Conservation (phyloP, 2,888 invertebrate genomes). For the Calliphora vomitoria region DNA sequence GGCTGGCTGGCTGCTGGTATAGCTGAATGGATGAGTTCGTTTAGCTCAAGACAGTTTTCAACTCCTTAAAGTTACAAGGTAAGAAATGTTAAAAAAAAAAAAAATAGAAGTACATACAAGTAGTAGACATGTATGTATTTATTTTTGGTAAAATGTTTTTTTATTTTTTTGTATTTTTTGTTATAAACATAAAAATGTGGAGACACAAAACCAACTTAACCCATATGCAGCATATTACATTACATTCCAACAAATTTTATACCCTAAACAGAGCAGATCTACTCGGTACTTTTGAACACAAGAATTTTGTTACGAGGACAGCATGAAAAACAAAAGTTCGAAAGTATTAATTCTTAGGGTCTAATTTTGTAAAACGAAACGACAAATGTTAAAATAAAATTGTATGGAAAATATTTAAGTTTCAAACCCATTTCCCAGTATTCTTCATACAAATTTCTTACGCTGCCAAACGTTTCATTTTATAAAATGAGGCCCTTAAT, state of each 20-base stretch:
- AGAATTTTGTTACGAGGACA: background rate
- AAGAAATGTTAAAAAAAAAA: conserved; percentile 52
- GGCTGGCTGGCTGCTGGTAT: conserved; percentile 11
- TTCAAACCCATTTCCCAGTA: too few species aligned
- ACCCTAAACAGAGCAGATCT: background rate
- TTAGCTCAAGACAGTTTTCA: conserved; percentile 58
- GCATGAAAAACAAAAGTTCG: background rate
- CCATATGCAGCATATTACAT: conserved; percentile 62
- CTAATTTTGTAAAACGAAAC: too few species aligned
- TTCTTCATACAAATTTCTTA: too few species aligned
- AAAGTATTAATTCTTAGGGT: background rate
- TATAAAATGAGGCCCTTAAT: too few species aligned
- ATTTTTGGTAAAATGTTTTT: conserved; percentile 33
- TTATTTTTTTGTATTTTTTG: background rate
- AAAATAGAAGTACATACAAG: background rate
- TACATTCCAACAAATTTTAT: conserved; percentile 63
- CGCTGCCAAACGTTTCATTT: too few species aligned
- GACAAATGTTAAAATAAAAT: too few species aligned
- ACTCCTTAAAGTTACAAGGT: conserved; percentile 65
- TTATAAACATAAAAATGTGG: background rate
- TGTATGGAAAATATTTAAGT: too few species aligned
- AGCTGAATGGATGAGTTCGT: conserved; percentile 27
- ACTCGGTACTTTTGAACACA: background rate
- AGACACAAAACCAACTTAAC: conserved; percentile 52
- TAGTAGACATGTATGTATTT: conserved; percentile 55